Conservation (phyloP, 2,888 invertebrate species). For the Mythimna ferrago region DNA sequence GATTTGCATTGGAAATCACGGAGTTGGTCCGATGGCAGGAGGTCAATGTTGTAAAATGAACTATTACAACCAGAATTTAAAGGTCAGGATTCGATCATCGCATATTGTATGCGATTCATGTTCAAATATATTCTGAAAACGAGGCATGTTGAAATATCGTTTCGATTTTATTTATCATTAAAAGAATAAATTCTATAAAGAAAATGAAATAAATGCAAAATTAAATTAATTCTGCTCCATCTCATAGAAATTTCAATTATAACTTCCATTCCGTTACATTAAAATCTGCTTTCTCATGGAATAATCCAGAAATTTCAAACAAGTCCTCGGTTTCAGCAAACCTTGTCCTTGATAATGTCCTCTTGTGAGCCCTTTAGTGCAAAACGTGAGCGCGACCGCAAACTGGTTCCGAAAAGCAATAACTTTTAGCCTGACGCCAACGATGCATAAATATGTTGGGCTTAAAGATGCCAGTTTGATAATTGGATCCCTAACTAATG, state of each 20-base stretch:
- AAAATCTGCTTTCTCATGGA: background rate
- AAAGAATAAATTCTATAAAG: background rate
- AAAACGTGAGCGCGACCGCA: slow-evolving; percentile 60
- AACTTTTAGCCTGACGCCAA: slow-evolving; percentile 70
- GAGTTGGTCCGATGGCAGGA: slow-evolving; percentile 33
- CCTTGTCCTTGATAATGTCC: slow-evolving; percentile 67
- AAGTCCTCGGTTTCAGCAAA: slow-evolving; percentile 33
- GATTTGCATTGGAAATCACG: slow-evolving; percentile 25
- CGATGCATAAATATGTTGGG: slow-evolving; percentile 75
- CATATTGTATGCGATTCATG: slow-evolving; percentile 4
- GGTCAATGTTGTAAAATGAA: slow-evolving; percentile 59
- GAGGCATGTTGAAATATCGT: slow-evolving; percentile 4
- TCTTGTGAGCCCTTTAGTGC: slow-evolving; percentile 49
- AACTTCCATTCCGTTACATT: background rate
- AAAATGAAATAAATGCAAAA: background rate
- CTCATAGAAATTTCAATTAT: no score
- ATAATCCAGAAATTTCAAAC: slow-evolving; percentile 12
- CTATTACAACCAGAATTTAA: slow-evolving; percentile 42
- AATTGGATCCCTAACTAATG: slow-evolving; percentile 64
- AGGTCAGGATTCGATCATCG: slow-evolving; percentile 54
- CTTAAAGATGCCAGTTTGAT: slow-evolving; percentile 64
- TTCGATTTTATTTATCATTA: background rate
- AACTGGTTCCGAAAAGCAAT: slow-evolving; percentile 72
- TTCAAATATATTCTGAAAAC: slow-evolving; percentile 6
- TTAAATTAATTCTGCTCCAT: no score